Evolutionary conservation across 2,888 invertebrate species (phyloP).

Genomic region (Phalera bucephala): DNA sequence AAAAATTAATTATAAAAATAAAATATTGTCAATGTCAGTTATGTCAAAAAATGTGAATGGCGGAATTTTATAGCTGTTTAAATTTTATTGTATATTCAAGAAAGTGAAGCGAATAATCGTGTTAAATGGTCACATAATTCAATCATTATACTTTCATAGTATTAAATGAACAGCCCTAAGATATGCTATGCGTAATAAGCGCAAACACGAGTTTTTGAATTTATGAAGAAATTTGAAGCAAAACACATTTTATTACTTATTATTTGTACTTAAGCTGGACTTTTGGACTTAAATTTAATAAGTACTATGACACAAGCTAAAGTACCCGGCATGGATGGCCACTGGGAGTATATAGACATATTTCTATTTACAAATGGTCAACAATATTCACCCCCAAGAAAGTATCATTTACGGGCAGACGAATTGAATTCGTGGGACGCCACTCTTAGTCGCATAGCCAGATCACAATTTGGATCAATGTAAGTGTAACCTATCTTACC

Average conservation of each 20-base stretch:
- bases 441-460: constrained; percentile 50
- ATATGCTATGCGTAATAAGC: too few relatives aligned
- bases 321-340: constrained; percentile 22
- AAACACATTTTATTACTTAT: too few relatives aligned
- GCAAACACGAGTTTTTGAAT: too few relatives aligned
- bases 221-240: too few relatives aligned
- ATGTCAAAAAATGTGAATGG: too few relatives aligned
- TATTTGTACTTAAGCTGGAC: too few relatives aligned
- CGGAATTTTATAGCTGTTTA: constrained; percentile 1
- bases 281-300: too few relatives aligned
- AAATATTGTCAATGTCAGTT: too few relatives aligned
- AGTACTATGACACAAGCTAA: constrained; percentile 34
- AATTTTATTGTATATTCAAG: constrained; percentile 14
- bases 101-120: constrained; percentile 6
- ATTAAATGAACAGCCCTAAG: background rate
- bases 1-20: too few relatives aligned
- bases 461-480: constrained; percentile 57
- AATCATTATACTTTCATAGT: too few relatives aligned
- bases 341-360: constrained; percentile 55
- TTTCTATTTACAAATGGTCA: constrained; percentile 68
- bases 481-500: too few relatives aligned
- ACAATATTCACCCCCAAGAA: constrained; percentile 61
- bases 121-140: constrained; percentile 16
- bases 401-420: constrained; percentile 53
- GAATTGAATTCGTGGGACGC: constrained; percentile 55